phyloP scores from a whole-genome alignment of 2,797 vertebrate genomes.

The Semotilus atromaculatus region DNA sequence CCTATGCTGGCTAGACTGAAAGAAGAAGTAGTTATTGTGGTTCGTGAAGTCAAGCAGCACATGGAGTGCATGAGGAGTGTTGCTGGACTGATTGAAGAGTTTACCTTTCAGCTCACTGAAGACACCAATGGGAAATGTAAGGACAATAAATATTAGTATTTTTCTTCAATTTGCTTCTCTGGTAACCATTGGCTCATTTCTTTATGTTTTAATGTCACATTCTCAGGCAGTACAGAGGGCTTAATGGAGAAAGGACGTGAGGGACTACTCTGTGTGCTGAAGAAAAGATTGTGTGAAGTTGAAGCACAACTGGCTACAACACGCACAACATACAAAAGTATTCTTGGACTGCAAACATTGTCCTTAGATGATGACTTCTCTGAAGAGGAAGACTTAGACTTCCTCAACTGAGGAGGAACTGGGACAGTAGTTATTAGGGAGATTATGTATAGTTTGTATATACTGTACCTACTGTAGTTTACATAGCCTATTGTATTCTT shows the following conservation, averaged over 20 bases:
- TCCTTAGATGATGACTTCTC: background rate
- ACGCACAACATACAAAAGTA: no score
- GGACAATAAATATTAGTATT: background rate
- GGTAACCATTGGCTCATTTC: background rate
- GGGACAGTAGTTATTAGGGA: background rate
- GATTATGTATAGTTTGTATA: no score
- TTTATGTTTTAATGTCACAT: no score
- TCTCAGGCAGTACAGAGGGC: no score
- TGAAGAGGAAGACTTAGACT: background rate
- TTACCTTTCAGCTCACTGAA: conserved; percentile 22
- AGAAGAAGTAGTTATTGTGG: conserved; percentile 2
- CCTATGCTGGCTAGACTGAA: conserved; percentile 11
- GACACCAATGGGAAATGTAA: conserved; percentile 6
- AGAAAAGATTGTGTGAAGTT: no score
- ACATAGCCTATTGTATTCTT: no score
- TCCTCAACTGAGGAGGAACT: conserved; percentile 10
- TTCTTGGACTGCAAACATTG: no score
- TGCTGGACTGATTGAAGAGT: conserved; percentile 15
- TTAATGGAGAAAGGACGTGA: no score
- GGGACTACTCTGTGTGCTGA: no score
- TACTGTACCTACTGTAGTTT: no score
- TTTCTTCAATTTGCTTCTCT: conserved; percentile 15
- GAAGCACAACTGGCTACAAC: no score
- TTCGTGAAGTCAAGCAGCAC: background rate
- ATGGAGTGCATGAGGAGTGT: conserved; percentile 16